phyloP scores from a whole-genome alignment of 1,140 invertebrate genomes.

The Oreohelix idahoensis region DNA sequence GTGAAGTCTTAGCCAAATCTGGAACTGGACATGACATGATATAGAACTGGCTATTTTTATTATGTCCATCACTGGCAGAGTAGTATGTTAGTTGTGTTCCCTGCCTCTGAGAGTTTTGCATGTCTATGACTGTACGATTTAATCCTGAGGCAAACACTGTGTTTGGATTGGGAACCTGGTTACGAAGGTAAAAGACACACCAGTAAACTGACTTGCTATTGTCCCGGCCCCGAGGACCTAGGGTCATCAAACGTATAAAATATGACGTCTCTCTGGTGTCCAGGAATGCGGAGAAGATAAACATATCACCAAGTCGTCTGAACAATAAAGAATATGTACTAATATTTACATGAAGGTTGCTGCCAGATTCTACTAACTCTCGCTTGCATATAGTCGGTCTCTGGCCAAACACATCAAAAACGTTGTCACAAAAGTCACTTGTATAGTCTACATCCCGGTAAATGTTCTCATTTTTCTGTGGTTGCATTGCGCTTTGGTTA shows the following conservation, averaged over 20 bases:
- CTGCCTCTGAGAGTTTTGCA: background rate
- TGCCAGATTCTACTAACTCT: background rate
- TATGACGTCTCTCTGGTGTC: background rate
- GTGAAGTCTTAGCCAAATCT: background rate
- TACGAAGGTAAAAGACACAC: constrained; percentile 38
- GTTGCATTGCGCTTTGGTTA: background rate
- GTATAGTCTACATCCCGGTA: background rate
- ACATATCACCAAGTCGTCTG: constrained; percentile 24
- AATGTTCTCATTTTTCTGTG: background rate
- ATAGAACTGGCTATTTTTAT: constrained; percentile 13
- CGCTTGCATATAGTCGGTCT: constrained; percentile 8
- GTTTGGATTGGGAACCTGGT: background rate
- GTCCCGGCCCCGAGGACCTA: constrained; percentile 24
- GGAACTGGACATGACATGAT: constrained; percentile 33
- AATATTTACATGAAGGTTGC: background rate
- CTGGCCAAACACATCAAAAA: background rate
- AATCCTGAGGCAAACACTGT: background rate
- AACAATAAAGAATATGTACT: constrained; percentile 21
- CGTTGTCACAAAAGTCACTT: background rate
- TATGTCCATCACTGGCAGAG: constrained; percentile 33
- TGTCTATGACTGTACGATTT: background rate
- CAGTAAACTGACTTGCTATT: constrained; percentile 13
- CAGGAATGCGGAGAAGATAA: constrained; percentile 41
- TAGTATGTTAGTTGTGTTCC: constrained; percentile 28
- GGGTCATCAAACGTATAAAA: constrained; percentile 28